Base-by-base conservation (phyloP, 2,797 vertebrate species). In the Zalophus californianus region DNA sequence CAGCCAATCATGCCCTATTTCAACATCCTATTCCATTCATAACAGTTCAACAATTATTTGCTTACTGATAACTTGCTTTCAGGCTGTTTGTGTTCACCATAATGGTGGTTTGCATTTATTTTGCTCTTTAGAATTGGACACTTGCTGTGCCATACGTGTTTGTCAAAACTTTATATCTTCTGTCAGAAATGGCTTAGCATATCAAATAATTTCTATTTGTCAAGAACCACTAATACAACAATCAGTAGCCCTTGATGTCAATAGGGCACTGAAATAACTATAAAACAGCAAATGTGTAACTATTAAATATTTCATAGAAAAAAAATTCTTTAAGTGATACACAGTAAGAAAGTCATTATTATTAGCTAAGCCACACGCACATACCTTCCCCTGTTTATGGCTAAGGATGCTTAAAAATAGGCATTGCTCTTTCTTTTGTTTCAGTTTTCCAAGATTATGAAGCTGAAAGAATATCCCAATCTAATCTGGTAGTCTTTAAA, bases 31-130 rank as follows among this genome's bases (percentile, higher is more conserved):
- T 98, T 99, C 98, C 99, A 99, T 99, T 99, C 99, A 99, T 99
- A 99, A 99, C 99, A 99, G 99, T 99, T 99, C 99, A 99, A 99
- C 99, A 99, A 99, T 99, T 99, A 99, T 99, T 99, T 99, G 99
- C 99, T 99, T 99, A 99, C 99, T 99, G 99, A 99, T 99, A 99
- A 99, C 99, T 99, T 99, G 99, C 99, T 99, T 99, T 99, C 99
- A 99, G 99, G 99, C 99, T 98, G 98, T 99, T 99, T 99, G 99
- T 99, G 98, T 99, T 99, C 99, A 99, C 99, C 99, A 98, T 99
- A 99, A 99, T 99, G 98, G 98, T 98, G 98, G 99, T 98, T 99
- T 99, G 99, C 99, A 99, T 99, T 99, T 99, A 99, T 99, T 99
- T 99, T 99, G 99, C 99, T 99, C 99, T 99, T 99, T 99, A 99